Percentiles rank a stretch among this genome's conserved stretches.
These are phyloP conservation scores for Choreutis nemorana DNA, from an alignment of 2,888 invertebrate species.

Conservation along the genomic window DNA sequence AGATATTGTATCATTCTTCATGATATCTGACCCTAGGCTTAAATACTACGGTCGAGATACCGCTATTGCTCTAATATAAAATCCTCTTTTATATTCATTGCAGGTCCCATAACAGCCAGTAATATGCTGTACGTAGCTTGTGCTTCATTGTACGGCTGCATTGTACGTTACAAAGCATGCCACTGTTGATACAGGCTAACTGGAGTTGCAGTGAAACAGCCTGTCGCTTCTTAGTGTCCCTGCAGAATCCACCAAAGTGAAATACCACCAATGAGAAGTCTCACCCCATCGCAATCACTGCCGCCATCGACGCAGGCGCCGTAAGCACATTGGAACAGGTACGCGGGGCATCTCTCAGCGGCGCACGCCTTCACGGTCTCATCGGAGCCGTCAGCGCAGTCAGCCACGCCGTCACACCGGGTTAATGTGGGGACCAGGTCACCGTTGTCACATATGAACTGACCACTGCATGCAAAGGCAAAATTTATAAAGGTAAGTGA, in stretches of 20 bases:
- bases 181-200: too few species aligned
- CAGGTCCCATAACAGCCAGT: neutral
- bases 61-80: too few species aligned
- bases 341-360: conserved; percentile 44
- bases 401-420: conserved; percentile 33
- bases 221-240: neutral
- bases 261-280: conserved; percentile 6
- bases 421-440: conserved; percentile 21
- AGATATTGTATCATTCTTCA: too few species aligned
- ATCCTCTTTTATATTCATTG: too few species aligned
- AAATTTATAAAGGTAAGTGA: too few species aligned
- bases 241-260: too few species aligned
- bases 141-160: too few species aligned
- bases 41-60: too few species aligned
- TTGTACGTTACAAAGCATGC: too few species aligned
- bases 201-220: neutral
- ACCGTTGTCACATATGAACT: conserved; percentile 34
- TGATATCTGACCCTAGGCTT: too few species aligned
- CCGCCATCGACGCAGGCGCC: conserved; percentile 69
- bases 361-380: conserved; percentile 39
- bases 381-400: conserved; percentile 44
- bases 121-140: neutral
- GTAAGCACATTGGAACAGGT: conserved; percentile 68
- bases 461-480: conserved; percentile 31
- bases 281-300: conserved; percentile 52